Conservation (phyloP, 1,140 invertebrate species). For the Meloidogyne exigua region DNA sequence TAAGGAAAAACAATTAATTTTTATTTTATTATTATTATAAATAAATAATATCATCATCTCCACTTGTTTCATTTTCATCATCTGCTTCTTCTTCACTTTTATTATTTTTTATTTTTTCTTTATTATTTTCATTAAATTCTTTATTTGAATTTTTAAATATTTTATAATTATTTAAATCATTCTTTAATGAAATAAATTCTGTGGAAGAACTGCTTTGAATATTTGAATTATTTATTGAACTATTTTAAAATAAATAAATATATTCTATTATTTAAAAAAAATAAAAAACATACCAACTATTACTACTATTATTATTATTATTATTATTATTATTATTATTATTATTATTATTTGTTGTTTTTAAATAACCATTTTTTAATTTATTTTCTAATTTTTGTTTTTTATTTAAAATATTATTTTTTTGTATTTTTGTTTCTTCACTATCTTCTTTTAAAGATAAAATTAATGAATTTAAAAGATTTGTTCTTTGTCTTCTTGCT, state of each 20-base stretch:
- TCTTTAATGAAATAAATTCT: conserved; percentile 5
- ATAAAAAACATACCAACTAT: no score
- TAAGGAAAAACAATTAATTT: no score
- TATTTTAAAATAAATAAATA: no score
- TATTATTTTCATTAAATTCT: no score
- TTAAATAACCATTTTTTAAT: background rate
- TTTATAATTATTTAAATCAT: background rate
- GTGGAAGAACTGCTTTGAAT: background rate
- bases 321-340: no score
- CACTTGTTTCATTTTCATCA: background rate
- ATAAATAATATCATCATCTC: conserved; percentile 5
- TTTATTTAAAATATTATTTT: background rate
- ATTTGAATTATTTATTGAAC: background rate
- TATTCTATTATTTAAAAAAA: no score
- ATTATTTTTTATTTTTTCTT: background rate
- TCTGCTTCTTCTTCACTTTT: conserved; percentile 1
- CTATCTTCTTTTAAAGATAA: conserved; percentile 15
- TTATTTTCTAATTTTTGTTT: no score
- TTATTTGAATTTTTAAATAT: background rate
- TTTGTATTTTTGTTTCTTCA: background rate
- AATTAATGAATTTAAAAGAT: conserved; percentile 31
- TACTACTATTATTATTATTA: no score
- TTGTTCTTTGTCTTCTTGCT: conserved; percentile 27
- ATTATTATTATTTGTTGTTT: no score
- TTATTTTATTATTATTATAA: no score